These are phyloP conservation scores for Ophiodon elongatus DNA, from an alignment of 2,113 vertebrate genomes.

Conservation along the genomic window DNA sequence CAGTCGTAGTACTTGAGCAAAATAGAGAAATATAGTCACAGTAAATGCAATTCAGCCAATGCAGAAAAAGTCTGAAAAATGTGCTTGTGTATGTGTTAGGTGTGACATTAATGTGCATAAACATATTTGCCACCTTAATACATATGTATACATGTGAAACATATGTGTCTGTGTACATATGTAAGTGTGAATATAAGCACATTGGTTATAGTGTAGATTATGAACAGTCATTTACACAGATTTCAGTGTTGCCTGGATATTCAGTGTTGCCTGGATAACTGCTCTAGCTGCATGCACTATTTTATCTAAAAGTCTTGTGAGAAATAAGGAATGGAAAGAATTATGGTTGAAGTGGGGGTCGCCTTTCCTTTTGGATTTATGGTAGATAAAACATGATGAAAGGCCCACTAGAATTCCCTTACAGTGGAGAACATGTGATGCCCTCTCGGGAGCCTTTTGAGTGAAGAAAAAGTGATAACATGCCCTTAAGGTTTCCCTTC, in stretches of 20 bases:
- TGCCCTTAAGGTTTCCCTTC: background rate
- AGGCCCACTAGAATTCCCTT: background rate
- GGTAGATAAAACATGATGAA: background rate
- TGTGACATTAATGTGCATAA: background rate
- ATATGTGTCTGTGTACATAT: background rate
- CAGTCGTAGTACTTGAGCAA: constrained; percentile 32
- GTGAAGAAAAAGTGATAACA: background rate
- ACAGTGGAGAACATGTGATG: background rate
- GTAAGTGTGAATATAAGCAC: background rate
- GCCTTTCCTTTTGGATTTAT: background rate
- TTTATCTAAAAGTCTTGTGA: background rate
- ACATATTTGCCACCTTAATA: background rate
- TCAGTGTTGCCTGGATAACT: background rate
- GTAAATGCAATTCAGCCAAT: background rate
- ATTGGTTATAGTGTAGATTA: too few species aligned
- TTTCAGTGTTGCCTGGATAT: background rate
- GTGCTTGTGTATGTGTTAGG: background rate
- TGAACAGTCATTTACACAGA: background rate
- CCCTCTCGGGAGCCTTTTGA: background rate
- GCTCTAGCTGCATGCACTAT: background rate
- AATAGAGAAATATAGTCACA: constrained; percentile 9
- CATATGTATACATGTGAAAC: background rate
- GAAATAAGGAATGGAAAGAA: background rate
- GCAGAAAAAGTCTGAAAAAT: background rate
- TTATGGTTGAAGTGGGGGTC: background rate